Conservation (phyloP, 2,888 invertebrate species). For the Nebria brevicollis region DNA sequence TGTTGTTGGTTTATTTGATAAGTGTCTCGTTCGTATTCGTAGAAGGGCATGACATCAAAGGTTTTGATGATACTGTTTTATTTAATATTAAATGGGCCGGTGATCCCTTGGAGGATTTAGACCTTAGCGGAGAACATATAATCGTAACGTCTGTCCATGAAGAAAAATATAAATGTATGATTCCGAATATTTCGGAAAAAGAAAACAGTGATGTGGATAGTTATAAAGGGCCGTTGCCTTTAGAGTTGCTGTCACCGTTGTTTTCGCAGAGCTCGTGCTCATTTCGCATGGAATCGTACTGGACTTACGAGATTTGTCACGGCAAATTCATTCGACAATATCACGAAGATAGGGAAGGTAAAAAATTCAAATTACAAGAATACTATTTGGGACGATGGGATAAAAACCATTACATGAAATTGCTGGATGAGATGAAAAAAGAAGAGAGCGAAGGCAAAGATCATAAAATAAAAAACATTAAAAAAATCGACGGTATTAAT, state of each 20-base stretch:
- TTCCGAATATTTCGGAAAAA: slow-evolving; percentile 75
- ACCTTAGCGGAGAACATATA: slow-evolving; percentile 67
- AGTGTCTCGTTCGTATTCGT: not conserved
- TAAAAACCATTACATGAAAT: slow-evolving; percentile 70
- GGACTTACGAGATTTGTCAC: slow-evolving; percentile 98
- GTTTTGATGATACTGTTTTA: slow-evolving; percentile 83
- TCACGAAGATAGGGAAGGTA: slow-evolving; percentile 93
- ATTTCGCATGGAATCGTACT: slow-evolving; percentile 88
- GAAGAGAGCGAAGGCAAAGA: slow-evolving; percentile 67
- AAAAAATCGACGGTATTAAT: slow-evolving; percentile 87
- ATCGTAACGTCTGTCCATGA: slow-evolving; percentile 78
- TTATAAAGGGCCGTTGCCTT: slow-evolving; percentile 79
- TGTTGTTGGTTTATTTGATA: not conserved
- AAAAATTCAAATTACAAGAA: slow-evolving; percentile 84
- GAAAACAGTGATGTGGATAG: slow-evolving; percentile 67
- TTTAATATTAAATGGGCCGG: slow-evolving; percentile 85
- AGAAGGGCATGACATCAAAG: slow-evolving; percentile 72
- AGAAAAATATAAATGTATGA: slow-evolving; percentile 84
- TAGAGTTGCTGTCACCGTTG: slow-evolving; percentile 79
- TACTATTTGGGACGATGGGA: slow-evolving; percentile 86
- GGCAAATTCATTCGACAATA: slow-evolving; percentile 92
- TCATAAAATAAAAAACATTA: slow-evolving; percentile 62
- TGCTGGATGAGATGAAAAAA: slow-evolving; percentile 65
- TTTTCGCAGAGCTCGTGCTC: slow-evolving; percentile 85
- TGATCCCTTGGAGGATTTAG: slow-evolving; percentile 60